These are phyloP conservation scores for Lacerta bilineata DNA, from an alignment of 2,797 vertebrate species.

Conservation along the genomic window DNA sequence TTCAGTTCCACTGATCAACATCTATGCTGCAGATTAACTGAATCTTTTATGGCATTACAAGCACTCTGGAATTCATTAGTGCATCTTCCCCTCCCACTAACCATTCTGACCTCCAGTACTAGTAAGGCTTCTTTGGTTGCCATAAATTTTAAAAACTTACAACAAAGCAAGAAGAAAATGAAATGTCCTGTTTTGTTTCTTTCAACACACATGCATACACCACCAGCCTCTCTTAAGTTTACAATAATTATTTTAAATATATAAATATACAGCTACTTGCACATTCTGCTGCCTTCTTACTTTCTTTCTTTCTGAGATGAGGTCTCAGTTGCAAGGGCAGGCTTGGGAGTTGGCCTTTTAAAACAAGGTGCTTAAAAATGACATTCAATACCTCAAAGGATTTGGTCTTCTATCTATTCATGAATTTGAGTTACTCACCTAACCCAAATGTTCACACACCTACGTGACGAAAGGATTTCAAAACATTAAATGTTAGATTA, in stretches of 20 bases:
- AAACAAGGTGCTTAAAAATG: conserved; percentile 25
- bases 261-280: conserved; percentile 5
- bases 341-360: neutral
- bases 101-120: conserved; percentile 61
- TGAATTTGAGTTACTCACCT: conserved; percentile 7
- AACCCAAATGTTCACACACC: conserved; percentile 55
- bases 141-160: conserved; percentile 38
- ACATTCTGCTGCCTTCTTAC: conserved; percentile 37
- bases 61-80: conserved; percentile 78
- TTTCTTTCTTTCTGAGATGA: conserved; percentile 14
- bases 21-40: conserved; percentile 83
- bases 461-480: conserved; percentile 70
- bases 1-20: conserved; percentile 80
- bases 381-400: conserved; percentile 30
- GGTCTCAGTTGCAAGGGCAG: conserved; percentile 29
- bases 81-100: conserved; percentile 62
- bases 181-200: conserved; percentile 4
- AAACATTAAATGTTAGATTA: conserved; percentile 71
- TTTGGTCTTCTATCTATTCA: conserved; percentile 43
- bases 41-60: conserved; percentile 81
- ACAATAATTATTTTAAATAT: neutral
- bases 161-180: conserved; percentile 17
- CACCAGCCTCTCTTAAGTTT: neutral
- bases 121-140: conserved; percentile 19
- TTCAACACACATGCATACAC: neutral